These are phyloP conservation scores for Notodonta ziczac DNA, from an alignment of 2,888 invertebrate species.

Conservation along the genomic window DNA sequence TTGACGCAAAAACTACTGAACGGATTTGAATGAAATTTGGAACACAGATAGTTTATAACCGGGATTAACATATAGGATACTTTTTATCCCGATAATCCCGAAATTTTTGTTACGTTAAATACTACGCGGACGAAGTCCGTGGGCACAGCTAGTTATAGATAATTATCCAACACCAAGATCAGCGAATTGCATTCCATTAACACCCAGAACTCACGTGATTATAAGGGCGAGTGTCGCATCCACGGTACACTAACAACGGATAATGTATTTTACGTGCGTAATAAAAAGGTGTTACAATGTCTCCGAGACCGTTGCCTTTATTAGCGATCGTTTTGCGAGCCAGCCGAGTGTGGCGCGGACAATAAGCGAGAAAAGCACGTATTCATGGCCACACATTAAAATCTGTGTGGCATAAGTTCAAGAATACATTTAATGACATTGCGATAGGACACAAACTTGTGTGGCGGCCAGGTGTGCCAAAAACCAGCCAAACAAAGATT, in stretches of 20 bases:
- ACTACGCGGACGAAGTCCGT: no score
- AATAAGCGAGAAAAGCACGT: conserved; percentile 41
- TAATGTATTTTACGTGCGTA: conserved; percentile 48
- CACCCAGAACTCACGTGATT: conserved; percentile 4
- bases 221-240: conserved; percentile 6
- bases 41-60: no score
- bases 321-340: conserved; percentile 47
- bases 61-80: no score
- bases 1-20: no score
- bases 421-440: neutral
- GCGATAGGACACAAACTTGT: neutral
- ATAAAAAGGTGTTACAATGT: conserved; percentile 54
- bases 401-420: conserved; percentile 13
- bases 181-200: neutral
- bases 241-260: conserved; percentile 38
- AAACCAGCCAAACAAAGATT: no score
- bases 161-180: neutral
- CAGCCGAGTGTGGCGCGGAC: conserved; percentile 43
- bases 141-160: no score
- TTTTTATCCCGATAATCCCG: no score
- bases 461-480: neutral
- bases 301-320: conserved; percentile 41
- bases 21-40: no score
- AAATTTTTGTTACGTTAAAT: no score
- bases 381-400: conserved; percentile 37